A percentile compares a stretch with the other conserved stretches of the same genome.
Evolutionary conservation across 2,888 invertebrate genomes (phyloP).

Genomic region (Heliconius erato): DNA sequence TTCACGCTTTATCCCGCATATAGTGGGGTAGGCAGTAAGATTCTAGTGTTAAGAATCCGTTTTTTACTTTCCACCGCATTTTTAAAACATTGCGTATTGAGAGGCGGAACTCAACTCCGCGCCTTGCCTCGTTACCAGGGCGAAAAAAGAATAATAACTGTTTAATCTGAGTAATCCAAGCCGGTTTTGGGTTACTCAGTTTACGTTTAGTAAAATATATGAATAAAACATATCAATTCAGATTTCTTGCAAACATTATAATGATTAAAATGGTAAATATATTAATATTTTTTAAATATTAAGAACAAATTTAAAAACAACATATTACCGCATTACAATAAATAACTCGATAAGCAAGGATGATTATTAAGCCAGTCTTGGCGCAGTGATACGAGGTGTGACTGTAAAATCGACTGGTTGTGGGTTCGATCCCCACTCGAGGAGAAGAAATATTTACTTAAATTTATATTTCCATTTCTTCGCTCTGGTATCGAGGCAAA

Average conservation of each 20-base stretch:
- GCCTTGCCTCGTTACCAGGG: neutral
- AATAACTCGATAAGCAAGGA: neutral
- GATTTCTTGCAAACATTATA: neutral
- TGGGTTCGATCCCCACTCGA: too few relatives aligned
- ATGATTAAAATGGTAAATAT: neutral
- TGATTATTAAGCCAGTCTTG: too few relatives aligned
- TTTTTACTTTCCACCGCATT: neutral
- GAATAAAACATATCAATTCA: neutral
- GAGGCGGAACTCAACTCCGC: neutral
- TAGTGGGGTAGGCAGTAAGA: neutral
- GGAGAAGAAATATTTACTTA: too few relatives aligned
- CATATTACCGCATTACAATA: neutral
- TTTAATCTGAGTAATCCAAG: too few relatives aligned
- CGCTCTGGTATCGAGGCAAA: too few relatives aligned
- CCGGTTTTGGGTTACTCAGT: too few relatives aligned
- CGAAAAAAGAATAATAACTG: too few relatives aligned
- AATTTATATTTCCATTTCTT: too few relatives aligned
- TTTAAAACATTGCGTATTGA: neutral
- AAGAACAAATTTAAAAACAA: neutral
- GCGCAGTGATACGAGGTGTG: too few relatives aligned
- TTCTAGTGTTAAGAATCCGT: neutral
- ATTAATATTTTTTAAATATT: neutral
- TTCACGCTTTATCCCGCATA: neutral
- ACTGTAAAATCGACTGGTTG: too few relatives aligned
- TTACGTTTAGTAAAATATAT: too few relatives aligned